Conservation (phyloP, 1,140 invertebrate species). For the Drosophila arawakana region DNA sequence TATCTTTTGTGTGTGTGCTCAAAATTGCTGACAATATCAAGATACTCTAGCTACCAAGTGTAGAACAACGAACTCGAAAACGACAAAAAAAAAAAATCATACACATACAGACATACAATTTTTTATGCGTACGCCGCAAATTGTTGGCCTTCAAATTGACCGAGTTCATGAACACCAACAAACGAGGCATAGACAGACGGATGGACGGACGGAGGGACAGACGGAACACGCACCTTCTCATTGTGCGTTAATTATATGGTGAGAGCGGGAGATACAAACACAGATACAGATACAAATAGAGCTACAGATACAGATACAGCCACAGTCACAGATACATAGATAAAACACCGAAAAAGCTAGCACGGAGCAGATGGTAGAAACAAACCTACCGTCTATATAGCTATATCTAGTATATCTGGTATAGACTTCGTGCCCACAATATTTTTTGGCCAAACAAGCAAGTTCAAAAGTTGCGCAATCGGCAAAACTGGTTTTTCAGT, state of each 20-base stretch:
- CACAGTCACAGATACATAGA: conserved; percentile 23
- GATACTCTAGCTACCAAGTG: conserved; percentile 18
- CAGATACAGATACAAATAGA: conserved; percentile 23
- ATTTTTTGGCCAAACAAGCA: conserved; percentile 28
- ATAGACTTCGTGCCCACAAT: conserved; percentile 17
- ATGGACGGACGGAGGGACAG: conserved; percentile 16
- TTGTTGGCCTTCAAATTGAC: conserved; percentile 81
- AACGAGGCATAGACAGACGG: conserved; percentile 26
- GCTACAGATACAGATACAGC: conserved; percentile 22
- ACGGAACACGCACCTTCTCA: conserved; percentile 71
- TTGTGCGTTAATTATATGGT: conserved; percentile 80
- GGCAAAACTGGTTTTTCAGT: conserved; percentile 66
- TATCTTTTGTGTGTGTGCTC: neutral
- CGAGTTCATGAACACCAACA: conserved; percentile 75
- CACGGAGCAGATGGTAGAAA: conserved; percentile 38
- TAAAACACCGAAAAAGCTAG: conserved; percentile 48
- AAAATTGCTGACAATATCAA: neutral
- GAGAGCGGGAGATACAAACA: conserved; percentile 47
- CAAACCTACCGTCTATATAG: neutral
- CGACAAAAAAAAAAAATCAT: conserved; percentile 43
- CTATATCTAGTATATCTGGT: conserved; percentile 7
- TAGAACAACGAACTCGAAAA: conserved; percentile 23
- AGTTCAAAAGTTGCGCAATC: conserved; percentile 64
- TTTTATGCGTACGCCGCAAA: conserved; percentile 78
- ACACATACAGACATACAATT: conserved; percentile 20